Percentiles rank a stretch among this genome's conserved stretches.
These are phyloP conservation scores for Lochmaea capreae DNA, from an alignment of 2,888 invertebrate genomes.

Conservation along the genomic window DNA sequence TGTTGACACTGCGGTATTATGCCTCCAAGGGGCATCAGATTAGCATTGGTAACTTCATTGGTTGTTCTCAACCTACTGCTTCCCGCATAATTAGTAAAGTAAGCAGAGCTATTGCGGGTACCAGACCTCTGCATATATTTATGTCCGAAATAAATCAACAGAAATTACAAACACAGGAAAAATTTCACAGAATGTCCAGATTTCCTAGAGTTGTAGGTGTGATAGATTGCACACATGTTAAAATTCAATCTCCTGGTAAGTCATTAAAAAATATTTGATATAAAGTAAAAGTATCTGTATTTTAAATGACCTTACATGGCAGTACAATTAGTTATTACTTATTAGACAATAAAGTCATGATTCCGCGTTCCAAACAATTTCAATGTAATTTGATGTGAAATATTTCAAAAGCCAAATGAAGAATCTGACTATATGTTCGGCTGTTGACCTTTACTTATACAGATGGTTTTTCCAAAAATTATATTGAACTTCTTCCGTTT, in stretches of 20 bases:
- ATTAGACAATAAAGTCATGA: conserved; percentile 10
- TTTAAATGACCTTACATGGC: too few species aligned
- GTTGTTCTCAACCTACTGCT: not conserved
- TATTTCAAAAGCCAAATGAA: not conserved
- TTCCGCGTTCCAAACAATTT: not conserved
- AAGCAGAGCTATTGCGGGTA: not conserved
- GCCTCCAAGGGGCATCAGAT: conserved; percentile 24
- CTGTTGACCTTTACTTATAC: too few species aligned
- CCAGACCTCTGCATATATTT: not conserved
- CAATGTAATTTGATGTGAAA: conserved; percentile 2
- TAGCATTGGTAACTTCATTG: not conserved
- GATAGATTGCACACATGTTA: conserved; percentile 21
- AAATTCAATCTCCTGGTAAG: not conserved
- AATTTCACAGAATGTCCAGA: conserved; percentile 3
- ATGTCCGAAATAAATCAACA: not conserved
- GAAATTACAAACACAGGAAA: not conserved
- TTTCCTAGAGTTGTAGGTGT: conserved; percentile 18
- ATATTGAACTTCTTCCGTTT: too few species aligned
- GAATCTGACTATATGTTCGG: too few species aligned
- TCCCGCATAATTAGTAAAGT: not conserved
- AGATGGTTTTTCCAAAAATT: too few species aligned
- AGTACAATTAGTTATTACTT: not conserved
- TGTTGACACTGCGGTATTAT: conserved; percentile 6
- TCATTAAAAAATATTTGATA: not conserved
- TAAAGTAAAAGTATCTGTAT: too few species aligned